phyloP scores from a whole-genome alignment of 2,113 vertebrate genomes.

The Thinocorus orbignyianus region DNA sequence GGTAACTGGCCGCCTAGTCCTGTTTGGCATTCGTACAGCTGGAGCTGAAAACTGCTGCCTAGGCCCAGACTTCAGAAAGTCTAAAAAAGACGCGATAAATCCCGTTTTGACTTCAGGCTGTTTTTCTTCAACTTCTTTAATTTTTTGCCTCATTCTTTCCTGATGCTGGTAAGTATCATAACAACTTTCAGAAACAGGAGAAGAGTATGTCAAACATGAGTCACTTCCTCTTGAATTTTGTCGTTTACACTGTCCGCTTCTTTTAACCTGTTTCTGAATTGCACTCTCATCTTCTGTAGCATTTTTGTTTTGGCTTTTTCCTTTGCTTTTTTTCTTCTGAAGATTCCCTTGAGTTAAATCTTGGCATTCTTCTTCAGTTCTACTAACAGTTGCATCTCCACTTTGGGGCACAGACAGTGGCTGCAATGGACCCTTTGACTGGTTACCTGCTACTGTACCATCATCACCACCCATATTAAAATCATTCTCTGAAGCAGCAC shows the following conservation, averaged over 20 bases:
- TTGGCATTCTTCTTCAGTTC: constrained; percentile 80
- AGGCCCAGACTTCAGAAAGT: constrained; percentile 96
- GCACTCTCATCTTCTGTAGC: constrained; percentile 78
- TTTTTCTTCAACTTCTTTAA: constrained; percentile 97
- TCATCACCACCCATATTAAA: constrained; percentile 78
- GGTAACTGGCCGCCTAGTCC: constrained; percentile 83
- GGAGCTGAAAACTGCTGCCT: constrained; percentile 93
- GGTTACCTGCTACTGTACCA: constrained; percentile 66
- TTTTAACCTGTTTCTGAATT: constrained; percentile 81
- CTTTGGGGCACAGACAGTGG: constrained; percentile 56
- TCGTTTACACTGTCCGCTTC: constrained; percentile 83
- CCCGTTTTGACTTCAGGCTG: constrained; percentile 98
- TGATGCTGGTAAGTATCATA: constrained; percentile 93
- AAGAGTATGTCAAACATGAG: constrained; percentile 75
- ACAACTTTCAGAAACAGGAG: constrained; percentile 76
- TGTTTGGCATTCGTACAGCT: constrained; percentile 85
- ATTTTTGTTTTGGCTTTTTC: constrained; percentile 81
- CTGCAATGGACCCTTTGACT: constrained; percentile 62
- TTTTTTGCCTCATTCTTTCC: constrained; percentile 96
- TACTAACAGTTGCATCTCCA: constrained; percentile 68
- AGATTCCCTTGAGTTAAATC: constrained; percentile 78
- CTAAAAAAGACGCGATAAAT: constrained; percentile 96
- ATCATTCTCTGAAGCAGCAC: constrained; percentile 74
- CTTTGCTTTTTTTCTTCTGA: constrained; percentile 86
- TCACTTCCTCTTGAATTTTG: constrained; percentile 87